Conservation (phyloP, 2,888 invertebrate genomes). For the Adelognathus sp. region DNA sequence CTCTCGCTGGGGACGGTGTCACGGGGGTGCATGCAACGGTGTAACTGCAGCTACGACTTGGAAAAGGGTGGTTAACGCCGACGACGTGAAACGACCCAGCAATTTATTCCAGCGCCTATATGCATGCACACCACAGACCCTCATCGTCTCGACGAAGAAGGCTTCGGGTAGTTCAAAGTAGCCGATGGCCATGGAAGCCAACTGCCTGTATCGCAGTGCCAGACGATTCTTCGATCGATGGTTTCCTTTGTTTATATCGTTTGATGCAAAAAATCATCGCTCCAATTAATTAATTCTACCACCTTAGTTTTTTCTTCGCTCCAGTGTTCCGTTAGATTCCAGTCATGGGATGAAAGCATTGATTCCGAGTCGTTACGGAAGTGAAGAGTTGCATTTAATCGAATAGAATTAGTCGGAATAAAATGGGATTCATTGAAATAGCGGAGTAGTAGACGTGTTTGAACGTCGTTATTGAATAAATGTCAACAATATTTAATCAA, state of each 20-base stretch:
- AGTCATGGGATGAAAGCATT: too few relatives aligned
- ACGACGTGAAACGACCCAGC: slow-evolving; percentile 37
- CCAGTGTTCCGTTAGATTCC: too few relatives aligned
- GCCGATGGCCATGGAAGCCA: neutral
- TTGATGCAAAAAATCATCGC: too few relatives aligned
- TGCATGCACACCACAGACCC: slow-evolving; percentile 20
- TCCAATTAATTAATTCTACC: too few relatives aligned
- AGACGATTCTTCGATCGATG: neutral
- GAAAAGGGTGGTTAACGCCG: slow-evolving; percentile 40
- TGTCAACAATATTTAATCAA: too few relatives aligned
- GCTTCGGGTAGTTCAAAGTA: neutral
- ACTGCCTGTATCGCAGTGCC: neutral
- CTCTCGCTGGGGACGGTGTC: slow-evolving; percentile 25
- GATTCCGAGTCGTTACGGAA: too few relatives aligned
- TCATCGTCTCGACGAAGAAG: slow-evolving; percentile 37
- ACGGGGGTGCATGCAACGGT: slow-evolving; percentile 34
- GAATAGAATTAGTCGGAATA: too few relatives aligned
- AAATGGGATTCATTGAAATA: too few relatives aligned
- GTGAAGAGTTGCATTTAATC: too few relatives aligned
- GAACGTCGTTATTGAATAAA: too few relatives aligned
- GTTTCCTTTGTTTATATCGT: neutral
- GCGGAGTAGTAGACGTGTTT: too few relatives aligned
- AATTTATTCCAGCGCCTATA: slow-evolving; percentile 37
- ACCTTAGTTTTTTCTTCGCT: too few relatives aligned
- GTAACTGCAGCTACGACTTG: slow-evolving; percentile 8